Evolutionary conservation across 2,797 vertebrate genomes (phyloP).

Genomic region (Pantherophis vulpinus): DNA sequence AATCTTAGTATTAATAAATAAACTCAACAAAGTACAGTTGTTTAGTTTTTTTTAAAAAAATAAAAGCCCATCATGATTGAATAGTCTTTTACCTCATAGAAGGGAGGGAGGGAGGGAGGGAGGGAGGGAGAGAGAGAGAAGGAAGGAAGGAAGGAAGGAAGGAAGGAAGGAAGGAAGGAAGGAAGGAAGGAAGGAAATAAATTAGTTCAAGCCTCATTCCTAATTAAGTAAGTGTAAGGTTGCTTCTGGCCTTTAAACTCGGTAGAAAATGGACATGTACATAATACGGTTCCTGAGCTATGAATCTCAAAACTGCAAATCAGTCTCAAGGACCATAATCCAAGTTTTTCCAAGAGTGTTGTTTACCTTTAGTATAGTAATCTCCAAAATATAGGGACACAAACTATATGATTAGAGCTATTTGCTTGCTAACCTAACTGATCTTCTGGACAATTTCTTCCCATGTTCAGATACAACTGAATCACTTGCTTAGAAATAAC

Average conservation of each 20-base stretch:
- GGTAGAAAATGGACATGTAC: neutral
- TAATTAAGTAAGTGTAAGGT: neutral
- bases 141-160: no score
- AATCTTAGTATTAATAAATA: neutral
- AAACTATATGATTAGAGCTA: neutral
- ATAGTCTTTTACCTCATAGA: neutral
- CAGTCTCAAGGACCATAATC: neutral
- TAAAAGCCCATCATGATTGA: neutral
- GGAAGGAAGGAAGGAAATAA: no score
- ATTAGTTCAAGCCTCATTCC: neutral
- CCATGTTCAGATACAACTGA: neutral
- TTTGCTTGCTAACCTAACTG: neutral
- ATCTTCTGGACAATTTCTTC: neutral
- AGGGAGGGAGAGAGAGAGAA: no score
- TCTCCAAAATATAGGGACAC: neutral
- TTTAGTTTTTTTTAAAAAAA: neutral
- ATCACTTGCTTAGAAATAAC: neutral
- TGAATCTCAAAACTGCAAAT: neutral
- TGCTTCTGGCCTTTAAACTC: neutral
- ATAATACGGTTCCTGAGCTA: neutral
- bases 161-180: no score
- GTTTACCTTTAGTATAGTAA: neutral
- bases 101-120: fast-evolving
- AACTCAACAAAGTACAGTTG: neutral
- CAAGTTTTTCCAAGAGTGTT: neutral